These are phyloP conservation scores for Nezara viridula DNA, from an alignment of 2,888 invertebrate genomes.

Conservation along the genomic window DNA sequence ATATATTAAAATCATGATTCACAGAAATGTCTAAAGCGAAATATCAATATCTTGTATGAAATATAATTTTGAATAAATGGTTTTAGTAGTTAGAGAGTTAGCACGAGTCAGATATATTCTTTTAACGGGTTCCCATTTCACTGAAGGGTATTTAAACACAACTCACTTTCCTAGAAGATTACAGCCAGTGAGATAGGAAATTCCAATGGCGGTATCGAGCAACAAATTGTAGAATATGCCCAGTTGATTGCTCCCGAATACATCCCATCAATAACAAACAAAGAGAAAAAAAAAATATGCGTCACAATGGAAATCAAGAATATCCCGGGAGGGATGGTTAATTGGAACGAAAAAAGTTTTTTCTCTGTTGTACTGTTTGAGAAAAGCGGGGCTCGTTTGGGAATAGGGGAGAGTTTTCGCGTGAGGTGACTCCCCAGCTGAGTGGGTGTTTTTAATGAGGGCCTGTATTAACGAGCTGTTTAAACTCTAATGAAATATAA, in stretches of 20 bases:
- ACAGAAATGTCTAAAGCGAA: background rate
- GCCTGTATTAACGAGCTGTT: slow-evolving; percentile 31
- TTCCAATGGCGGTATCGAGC: background rate
- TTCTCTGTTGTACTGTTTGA: slow-evolving; percentile 23
- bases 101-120: background rate
- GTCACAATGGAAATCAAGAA: slow-evolving; percentile 30
- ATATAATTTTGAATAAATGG: background rate
- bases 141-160: background rate
- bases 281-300: background rate
- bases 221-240: background rate
- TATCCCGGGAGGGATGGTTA: slow-evolving; percentile 19
- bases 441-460: slow-evolving; percentile 41
- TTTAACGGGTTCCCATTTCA: background rate
- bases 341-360: slow-evolving; percentile 25
- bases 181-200: background rate
- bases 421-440: slow-evolving; percentile 8
- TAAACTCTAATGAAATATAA: slow-evolving; percentile 24
- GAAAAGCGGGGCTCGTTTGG: slow-evolving; percentile 35
- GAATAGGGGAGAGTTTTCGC: slow-evolving; percentile 6
- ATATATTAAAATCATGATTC: no score
- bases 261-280: slow-evolving; percentile 19
- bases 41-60: background rate
- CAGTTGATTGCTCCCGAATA: background rate
- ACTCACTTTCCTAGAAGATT: background rate
- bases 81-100: accelerated